Base-by-base conservation (phyloP, 2,797 vertebrate species). In the Novumbra hubbsi region DNA sequence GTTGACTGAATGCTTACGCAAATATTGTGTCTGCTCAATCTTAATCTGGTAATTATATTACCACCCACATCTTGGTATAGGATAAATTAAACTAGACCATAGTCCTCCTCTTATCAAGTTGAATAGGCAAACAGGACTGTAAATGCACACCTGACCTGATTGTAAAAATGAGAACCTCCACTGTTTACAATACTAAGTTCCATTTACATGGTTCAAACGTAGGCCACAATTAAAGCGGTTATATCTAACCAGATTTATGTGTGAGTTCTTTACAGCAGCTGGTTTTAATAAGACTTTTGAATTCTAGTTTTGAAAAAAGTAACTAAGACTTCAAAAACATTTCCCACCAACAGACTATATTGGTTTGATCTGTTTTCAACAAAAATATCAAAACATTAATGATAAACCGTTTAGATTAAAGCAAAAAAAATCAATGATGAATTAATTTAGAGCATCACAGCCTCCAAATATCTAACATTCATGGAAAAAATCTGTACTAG, bases 111-210 rank as follows among this genome's bases (percentile, higher is more conserved):
- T 81, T 80, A 82, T 86, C 80, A 76, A 68, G 52, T 50, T 75
- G 19, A 69, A n/a, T 17, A 24, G 16, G 28, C n/a, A 78, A 78
- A 83, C 77, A 79, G 57, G 45, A 73, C 77, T 76, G 66, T 62
- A 77, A 76, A 78, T 38, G 74, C 79, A 85, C 80, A 79, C 76
- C 81, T 85, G 82, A 85, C 71, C 9, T 85, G 84, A 76, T 24
- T 79, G 71, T 87, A 84, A 84, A 85, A 71, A 52, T 83, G 80
- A 83, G 74, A 0, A 34, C 81, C n/a, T 1, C 17, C 2, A 19
- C 32, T 68, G 72, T 76, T 75, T 80, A 81, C 84, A 76, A 50
- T 71, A 38, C 70, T 83, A 81, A 68, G 78, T 81, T 71, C 38
- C 57, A 41, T 50, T 38, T 68, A 24, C 19, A 41, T 28, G 45